Evolutionary conservation across 2,888 invertebrate genomes (phyloP), one percentile per base, ranked within the genome.

Genomic region (Microctonus aethiopoides): DNA sequence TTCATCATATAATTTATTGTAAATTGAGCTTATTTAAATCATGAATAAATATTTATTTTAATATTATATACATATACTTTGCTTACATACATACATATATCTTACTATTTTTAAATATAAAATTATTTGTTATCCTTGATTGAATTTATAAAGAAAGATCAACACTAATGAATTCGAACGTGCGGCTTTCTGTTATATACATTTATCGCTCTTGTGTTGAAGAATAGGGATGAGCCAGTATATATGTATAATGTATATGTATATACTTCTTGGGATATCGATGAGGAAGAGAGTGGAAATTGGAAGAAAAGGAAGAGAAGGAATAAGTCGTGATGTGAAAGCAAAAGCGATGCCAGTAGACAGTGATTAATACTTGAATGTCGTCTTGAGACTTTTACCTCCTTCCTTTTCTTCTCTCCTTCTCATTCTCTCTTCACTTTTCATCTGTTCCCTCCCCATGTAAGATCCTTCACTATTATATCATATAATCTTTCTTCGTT

Each of bases 331-430:
- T 74, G 75, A 75, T 74, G 76, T 77, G 73, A 72, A 75, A 72
- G 68, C 71, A 72, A 59, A 70, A 29, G 57, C 34, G 73, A 74
- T 70, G 72, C 68, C 70, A 68, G 73, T 61, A 84, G 84, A 85
- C 84, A 84, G 85, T 84, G 84, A 84, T 85, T 84, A 85, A 85
- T 85, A 84, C 80, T 78, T 78, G 75, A 80, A 82, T 82, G 84
- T 84, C 84, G 81, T 82, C 84, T 79, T 81, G 80, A 80, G 80
- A 81, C 82, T 81, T 79, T 74, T 76, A 72, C 77, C 74, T 77
- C 75, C 75, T 62, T 76, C 74, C 74, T 72, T 74, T 72, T 73
- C 75, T 74, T 60, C 73, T 69, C 61, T 64, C 34, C 34, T 61
- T 36, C 63, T 67, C 67, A 59, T 54, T 57, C 61, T 61, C 52